A percentile compares a stretch with the other conserved stretches of the same genome.
Evolutionary conservation across 2,113 vertebrate genomes (phyloP).

Genomic region (Australoheros scitulus): DNA sequence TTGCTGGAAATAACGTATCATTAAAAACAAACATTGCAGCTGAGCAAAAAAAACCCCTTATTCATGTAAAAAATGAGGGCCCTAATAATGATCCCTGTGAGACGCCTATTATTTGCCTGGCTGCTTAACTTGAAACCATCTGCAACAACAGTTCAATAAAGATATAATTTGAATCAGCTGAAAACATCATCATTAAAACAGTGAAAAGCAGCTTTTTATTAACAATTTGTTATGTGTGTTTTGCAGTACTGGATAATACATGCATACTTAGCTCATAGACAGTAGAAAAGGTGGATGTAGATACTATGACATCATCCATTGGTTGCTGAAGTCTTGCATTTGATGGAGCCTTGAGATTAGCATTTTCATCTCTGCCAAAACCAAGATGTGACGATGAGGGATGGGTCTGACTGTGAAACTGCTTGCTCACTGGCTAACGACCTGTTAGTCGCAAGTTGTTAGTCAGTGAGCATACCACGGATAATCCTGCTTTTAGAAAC

Average conservation of each 20-base stretch:
- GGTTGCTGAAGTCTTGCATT: background rate
- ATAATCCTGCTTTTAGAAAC: background rate
- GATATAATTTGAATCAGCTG: background rate
- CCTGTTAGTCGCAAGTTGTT: background rate
- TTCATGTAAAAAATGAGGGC: background rate
- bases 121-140: background rate
- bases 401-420: background rate
- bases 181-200: background rate
- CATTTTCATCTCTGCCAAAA: background rate
- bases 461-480: background rate
- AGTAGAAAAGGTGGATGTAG: background rate
- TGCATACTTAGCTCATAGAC: background rate
- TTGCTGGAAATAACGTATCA: background rate
- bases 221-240: background rate
- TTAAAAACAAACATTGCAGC: background rate
- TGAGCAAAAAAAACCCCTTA: background rate
- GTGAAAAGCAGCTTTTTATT: background rate
- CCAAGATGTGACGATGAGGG: rapidly evolving
- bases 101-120: background rate
- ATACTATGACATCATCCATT: background rate
- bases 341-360: background rate
- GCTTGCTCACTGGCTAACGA: background rate
- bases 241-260: background rate
- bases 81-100: background rate
- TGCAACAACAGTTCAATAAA: background rate